phyloP scores from a whole-genome alignment of 1,140 invertebrate species.

The Trissolcus basalis region DNA sequence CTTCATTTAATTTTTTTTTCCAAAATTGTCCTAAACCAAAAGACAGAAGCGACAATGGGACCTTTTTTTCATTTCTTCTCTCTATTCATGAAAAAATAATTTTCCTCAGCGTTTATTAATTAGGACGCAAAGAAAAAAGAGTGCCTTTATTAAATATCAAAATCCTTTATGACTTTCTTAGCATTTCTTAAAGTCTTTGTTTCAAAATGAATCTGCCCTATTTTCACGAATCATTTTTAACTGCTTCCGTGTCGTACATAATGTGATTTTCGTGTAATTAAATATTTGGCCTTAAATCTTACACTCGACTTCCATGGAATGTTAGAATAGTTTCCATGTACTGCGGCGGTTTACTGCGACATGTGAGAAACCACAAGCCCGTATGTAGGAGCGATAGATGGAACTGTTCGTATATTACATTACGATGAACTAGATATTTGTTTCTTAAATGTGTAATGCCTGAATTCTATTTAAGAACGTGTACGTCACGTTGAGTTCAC shows the following conservation, averaged over 20 bases:
- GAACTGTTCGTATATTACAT: slow-evolving; percentile 57
- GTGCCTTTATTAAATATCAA: too few relatives aligned
- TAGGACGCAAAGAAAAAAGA: too few relatives aligned
- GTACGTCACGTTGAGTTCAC: slow-evolving; percentile 8
- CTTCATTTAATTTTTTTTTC: too few relatives aligned
- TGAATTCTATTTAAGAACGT: slow-evolving; percentile 11
- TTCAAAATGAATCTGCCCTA: too few relatives aligned
- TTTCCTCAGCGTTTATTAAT: too few relatives aligned
- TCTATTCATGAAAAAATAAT: too few relatives aligned
- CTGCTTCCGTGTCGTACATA: background rate
- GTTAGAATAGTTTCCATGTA: slow-evolving; percentile 39
- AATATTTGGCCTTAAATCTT: slow-evolving; percentile 30
- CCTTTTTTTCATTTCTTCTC: too few relatives aligned
- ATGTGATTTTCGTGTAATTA: slow-evolving; percentile 21
- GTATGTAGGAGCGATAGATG: slow-evolving; percentile 56
- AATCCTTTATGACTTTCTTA: too few relatives aligned
- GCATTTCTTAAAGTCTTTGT: too few relatives aligned
- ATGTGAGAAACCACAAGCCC: slow-evolving; percentile 61
- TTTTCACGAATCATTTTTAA: too few relatives aligned
- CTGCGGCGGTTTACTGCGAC: slow-evolving; percentile 23
- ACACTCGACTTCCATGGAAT: slow-evolving; percentile 12
- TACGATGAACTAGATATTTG: slow-evolving; percentile 41
- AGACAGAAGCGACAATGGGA: too few relatives aligned
- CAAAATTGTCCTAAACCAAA: too few relatives aligned
- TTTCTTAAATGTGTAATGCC: slow-evolving; percentile 36